These are phyloP conservation scores for Gallinago undulata DNA, from an alignment of 2,113 vertebrate genomes.

Conservation along the genomic window DNA sequence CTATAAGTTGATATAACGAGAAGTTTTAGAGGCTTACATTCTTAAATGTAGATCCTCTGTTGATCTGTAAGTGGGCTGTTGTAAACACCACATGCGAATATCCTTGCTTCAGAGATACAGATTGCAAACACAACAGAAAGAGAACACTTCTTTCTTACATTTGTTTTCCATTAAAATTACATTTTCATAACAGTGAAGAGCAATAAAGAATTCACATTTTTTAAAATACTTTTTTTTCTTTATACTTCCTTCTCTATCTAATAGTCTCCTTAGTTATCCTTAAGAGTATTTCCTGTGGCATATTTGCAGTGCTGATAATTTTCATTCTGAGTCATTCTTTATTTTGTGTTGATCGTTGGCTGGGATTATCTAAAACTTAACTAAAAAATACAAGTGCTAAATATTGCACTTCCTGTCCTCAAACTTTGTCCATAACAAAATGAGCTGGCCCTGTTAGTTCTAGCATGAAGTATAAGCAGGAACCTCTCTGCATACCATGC, in stretches of 20 bases:
- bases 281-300: neutral
- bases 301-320: neutral
- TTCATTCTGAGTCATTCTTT: neutral
- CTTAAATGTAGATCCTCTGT: neutral
- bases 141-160: neutral
- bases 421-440: neutral
- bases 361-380: neutral
- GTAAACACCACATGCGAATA: neutral
- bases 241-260: neutral
- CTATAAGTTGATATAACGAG: neutral
- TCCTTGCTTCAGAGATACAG: neutral
- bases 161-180: neutral
- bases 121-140: neutral
- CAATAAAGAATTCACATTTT: neutral
- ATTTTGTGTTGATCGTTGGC: fast-evolving
- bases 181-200: neutral
- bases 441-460: neutral
- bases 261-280: neutral
- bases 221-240: neutral
- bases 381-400: conserved; percentile 15
- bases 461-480: neutral
- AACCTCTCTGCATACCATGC: neutral
- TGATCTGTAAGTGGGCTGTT: neutral
- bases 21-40: neutral
- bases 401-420: neutral